A percentile compares a stretch with the other conserved stretches of the same genome.
Evolutionary conservation across 2,113 vertebrate genomes (phyloP).

Genomic region (Entosphenus tridentatus): DNA sequence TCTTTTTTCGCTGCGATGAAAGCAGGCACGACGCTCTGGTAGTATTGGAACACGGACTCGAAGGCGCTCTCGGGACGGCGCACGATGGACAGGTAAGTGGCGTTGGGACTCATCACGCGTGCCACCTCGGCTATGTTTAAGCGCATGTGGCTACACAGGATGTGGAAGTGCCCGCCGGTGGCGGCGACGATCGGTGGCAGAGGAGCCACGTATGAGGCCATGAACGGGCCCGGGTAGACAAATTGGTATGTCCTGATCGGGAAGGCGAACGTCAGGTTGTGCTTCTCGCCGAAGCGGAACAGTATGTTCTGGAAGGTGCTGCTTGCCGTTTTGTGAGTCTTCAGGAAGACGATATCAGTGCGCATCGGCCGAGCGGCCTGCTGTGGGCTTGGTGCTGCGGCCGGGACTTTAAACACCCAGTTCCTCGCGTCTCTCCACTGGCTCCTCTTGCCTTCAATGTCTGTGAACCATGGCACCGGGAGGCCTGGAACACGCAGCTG

Average conservation of each 20-base stretch:
- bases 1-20: slow-evolving; percentile 28
- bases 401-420: no score
- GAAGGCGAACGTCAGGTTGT: slow-evolving; percentile 38
- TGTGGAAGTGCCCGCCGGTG: slow-evolving; percentile 31
- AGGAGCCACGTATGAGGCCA: slow-evolving; percentile 7
- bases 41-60: slow-evolving; percentile 62
- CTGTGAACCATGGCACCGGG: no score
- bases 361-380: slow-evolving; percentile 12
- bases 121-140: slow-evolving; percentile 49
- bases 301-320: slow-evolving; percentile 65
- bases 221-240: slow-evolving; percentile 50
- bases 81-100: slow-evolving; percentile 69
- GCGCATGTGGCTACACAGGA: slow-evolving; percentile 72
- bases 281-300: slow-evolving; percentile 52
- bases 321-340: slow-evolving; percentile 75
- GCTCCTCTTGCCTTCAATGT: no score
- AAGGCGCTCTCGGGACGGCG: slow-evolving; percentile 44
- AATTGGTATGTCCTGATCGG: slow-evolving; percentile 50
- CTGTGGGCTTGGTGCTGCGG: no score
- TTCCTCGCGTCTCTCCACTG: slow-evolving; percentile 8
- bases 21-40: slow-evolving; percentile 41
- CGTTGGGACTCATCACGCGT: slow-evolving; percentile 44
- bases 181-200: not conserved
- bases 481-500: no score
- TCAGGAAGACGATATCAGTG: slow-evolving; percentile 51